These are phyloP conservation scores for Macrobrachium rosenbergii DNA, from an alignment of 1,140 invertebrate species.

Conservation along the genomic window DNA sequence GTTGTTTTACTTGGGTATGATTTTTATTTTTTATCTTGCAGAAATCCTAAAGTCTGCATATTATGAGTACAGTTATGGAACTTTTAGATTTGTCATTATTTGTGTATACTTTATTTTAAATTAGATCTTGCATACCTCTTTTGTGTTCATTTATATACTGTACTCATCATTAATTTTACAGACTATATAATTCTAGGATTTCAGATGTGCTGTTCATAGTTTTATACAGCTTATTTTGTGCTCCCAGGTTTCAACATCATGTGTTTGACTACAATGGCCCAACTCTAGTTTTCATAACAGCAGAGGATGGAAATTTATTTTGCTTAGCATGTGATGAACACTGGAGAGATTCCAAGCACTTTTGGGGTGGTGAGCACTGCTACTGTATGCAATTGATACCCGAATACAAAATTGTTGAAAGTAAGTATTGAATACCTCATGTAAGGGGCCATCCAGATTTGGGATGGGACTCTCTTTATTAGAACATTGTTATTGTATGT, in stretches of 20 bases:
- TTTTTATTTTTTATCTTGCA: neutral
- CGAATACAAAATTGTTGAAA: slow-evolving; percentile 76
- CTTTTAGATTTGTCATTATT: neutral
- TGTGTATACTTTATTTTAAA: too few species aligned
- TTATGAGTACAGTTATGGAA: too few species aligned
- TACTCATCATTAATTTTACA: neutral
- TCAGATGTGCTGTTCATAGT: too few species aligned
- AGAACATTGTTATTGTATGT: neutral
- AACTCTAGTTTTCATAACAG: slow-evolving; percentile 82
- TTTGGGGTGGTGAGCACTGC: slow-evolving; percentile 85
- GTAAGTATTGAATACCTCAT: slow-evolving; percentile 68
- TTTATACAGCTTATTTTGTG: too few species aligned
- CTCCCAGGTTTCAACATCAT: slow-evolving; percentile 81
- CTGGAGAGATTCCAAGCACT: slow-evolving; percentile 88
- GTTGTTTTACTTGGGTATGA: neutral
- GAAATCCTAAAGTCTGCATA: too few species aligned
- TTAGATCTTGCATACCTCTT: too few species aligned
- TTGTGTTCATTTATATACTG: neutral
- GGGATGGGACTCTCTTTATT: neutral
- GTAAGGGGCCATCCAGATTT: slow-evolving; percentile 16
- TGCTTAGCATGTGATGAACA: slow-evolving; percentile 84
- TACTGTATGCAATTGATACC: slow-evolving; percentile 85
- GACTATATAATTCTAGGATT: too few species aligned
- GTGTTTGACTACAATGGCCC: slow-evolving; percentile 87
- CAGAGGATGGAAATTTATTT: slow-evolving; percentile 79